phyloP scores from a whole-genome alignment of 1,140 invertebrate genomes.

The Sitodiplosis mosellana region DNA sequence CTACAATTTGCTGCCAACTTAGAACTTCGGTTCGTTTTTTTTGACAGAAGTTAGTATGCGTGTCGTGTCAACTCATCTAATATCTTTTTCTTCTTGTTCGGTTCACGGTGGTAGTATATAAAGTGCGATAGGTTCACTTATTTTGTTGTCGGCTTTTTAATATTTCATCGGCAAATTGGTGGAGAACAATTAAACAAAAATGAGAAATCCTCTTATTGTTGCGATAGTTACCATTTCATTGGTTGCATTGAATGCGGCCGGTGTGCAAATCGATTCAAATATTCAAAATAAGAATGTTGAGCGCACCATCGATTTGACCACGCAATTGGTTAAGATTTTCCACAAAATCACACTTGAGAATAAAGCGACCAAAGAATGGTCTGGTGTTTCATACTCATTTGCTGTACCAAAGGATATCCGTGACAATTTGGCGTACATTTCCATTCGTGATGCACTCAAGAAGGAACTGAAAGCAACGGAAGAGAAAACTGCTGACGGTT shows the following conservation, averaged over 20 bases:
- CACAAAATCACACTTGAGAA: constrained; percentile 70
- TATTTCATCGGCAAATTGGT: no score
- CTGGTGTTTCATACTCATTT: constrained; percentile 39
- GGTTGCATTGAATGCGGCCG: background rate
- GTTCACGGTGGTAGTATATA: no score
- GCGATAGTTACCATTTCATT: no score
- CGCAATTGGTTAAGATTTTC: constrained; percentile 71
- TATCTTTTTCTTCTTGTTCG: no score
- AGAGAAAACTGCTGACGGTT: constrained; percentile 29
- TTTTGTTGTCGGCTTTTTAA: no score
- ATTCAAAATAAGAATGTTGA: constrained; percentile 68
- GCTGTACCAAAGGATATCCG: constrained; percentile 43
- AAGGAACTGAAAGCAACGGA: constrained; percentile 38
- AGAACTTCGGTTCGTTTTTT: no score
- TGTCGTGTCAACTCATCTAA: no score
- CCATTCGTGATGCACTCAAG: constrained; percentile 43
- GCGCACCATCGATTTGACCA: constrained; percentile 65
- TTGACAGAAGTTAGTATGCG: no score
- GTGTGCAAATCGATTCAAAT: constrained; percentile 17
- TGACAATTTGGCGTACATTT: constrained; percentile 52
- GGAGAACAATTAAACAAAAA: no score
- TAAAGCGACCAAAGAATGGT: constrained; percentile 45
- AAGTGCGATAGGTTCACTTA: no score
- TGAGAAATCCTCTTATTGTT: no score
- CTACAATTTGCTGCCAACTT: no score